Percentiles rank a stretch among this genome's conserved stretches.
These are phyloP conservation scores for Tiliacea aurago DNA, from an alignment of 2,888 invertebrate genomes.

Conservation along the genomic window DNA sequence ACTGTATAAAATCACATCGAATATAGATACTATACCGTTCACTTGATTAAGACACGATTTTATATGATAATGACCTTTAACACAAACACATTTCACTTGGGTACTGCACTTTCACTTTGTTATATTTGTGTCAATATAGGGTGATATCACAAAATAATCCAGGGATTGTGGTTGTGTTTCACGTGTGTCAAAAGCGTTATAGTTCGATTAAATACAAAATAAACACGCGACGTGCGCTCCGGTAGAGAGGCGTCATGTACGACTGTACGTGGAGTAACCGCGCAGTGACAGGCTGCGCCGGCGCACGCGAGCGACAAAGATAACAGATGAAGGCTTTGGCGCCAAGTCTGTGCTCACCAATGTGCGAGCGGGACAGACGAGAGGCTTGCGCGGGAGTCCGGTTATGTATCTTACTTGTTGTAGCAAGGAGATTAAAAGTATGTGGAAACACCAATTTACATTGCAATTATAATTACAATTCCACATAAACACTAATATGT, in stretches of 20 bases:
- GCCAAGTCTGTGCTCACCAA: conserved; percentile 67
- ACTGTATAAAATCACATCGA: conserved; percentile 79
- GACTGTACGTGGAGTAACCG: conserved; percentile 74
- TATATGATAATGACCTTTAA: conserved; percentile 81
- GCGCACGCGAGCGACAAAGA: conserved; percentile 82
- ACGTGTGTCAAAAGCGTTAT: conserved; percentile 49
- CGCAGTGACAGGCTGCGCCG: conserved; percentile 84
- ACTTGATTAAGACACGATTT: conserved; percentile 80
- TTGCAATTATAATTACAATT: conserved; percentile 68
- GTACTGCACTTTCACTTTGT: conserved; percentile 56
- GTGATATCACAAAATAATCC: conserved; percentile 36
- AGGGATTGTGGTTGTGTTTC: conserved; percentile 25
- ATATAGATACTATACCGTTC: conserved; percentile 80
- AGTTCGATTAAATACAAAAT: conserved; percentile 62
- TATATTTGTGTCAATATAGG: conserved; percentile 39
- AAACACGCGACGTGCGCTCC: conserved; percentile 80
- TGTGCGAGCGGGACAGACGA: conserved; percentile 80
- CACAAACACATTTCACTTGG: conserved; percentile 77
- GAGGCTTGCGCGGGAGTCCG: conserved; percentile 87
- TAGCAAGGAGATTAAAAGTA: conserved; percentile 80
- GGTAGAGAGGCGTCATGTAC: conserved; percentile 82
- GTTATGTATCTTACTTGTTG: conserved; percentile 83
- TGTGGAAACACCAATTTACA: conserved; percentile 78
- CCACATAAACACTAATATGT: conserved; percentile 63
- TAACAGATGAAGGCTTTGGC: conserved; percentile 83